Base-by-base conservation (phyloP, 2,113 vertebrate species). In the Melanerpes formicivorus region DNA sequence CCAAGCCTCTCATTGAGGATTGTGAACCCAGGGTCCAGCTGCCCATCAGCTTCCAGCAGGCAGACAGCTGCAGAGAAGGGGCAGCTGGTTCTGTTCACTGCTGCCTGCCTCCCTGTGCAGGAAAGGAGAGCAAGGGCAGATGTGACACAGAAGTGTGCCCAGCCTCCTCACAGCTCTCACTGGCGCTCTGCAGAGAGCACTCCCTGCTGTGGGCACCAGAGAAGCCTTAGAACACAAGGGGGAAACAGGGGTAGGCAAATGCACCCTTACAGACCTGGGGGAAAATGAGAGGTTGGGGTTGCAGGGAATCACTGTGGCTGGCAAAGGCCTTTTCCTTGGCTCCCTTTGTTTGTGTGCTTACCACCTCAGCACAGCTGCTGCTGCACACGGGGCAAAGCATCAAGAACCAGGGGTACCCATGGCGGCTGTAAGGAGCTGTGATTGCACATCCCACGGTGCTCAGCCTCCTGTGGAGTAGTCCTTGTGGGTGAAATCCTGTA, bases 71-170 rank as follows among this genome's bases (percentile, higher is more conserved):
- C 40, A 59, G 29, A 67, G 73, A 88, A 52, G 14, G 15, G 62
- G 59, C 63, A 89, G 74, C 75, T 93, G 84, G 34, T 93, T 74
- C 29, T 26, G 66, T 82, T 95, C 84, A 34, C 46, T 59, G 26
- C 62, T 32, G 32, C 63, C 52, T n/a, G 58, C 29, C 42, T 72
- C 7, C 1, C 10, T n/a, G 4, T 7, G 19, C 29, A 72, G 50
- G 26, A 54, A 65, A 72, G 44, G 32, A 86, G 26, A 81, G 44
- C 44, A 65, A 91, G 88, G 29, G 19, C 32, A 71, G 37, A 25
- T 50, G 21, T 18, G 25, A 54, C 27, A 63, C 26, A 66, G 16
- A 86, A 71, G 23, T 5, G 9, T 56, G 23, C 14, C 44, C 65
- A 67, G 14, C 16, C 52, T 77, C 30, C 52, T 67, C 54, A 22